Conservation (phyloP, 2,797 vertebrate genomes). For the Callimico goeldii region DNA sequence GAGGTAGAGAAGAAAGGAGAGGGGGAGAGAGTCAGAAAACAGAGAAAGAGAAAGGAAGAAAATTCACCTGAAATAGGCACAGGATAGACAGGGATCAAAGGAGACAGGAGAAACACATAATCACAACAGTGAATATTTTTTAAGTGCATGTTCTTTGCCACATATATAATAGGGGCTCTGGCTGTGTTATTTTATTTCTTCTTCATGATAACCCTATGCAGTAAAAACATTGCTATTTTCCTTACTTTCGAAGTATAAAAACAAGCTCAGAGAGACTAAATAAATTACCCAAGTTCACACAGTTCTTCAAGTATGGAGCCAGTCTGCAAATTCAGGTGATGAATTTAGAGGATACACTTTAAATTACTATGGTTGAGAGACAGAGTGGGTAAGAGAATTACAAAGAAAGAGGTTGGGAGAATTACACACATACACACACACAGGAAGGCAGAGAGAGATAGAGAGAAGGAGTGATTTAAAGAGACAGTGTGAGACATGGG, state of each 20-base stretch:
- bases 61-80: too few species aligned
- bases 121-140: too few species aligned
- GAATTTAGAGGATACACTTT: not conserved
- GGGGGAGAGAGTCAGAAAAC: not conserved
- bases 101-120: not conserved
- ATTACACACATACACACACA: not conserved
- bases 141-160: not conserved
- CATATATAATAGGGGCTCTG: fast-evolving
- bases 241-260: not conserved
- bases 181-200: not conserved
- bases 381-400: not conserved
- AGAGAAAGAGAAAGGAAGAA: not conserved
- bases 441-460: not conserved
- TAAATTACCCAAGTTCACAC: not conserved
- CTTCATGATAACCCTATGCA: not conserved
- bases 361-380: not conserved
- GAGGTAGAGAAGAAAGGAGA: too few species aligned
- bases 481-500: not conserved
- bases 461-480: not conserved
- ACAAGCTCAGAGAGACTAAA: not conserved
- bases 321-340: not conserved
- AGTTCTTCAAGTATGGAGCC: not conserved
- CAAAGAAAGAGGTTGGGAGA: not conserved
- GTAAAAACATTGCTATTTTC: not conserved
- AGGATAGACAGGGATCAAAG: not conserved